Conservation (phyloP, 2,113 vertebrate species). For the Bagarius yarrelli region DNA sequence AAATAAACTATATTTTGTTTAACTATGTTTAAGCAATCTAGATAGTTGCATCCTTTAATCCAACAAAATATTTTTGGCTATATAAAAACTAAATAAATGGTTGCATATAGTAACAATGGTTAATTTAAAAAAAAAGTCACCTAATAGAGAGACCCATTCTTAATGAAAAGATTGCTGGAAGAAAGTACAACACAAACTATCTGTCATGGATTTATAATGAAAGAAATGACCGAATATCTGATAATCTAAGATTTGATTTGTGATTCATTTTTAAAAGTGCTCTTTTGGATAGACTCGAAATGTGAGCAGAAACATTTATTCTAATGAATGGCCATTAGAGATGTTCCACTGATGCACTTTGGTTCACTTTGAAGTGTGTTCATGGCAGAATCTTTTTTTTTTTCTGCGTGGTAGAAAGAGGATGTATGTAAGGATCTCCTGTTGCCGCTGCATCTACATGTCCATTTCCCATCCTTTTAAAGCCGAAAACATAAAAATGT, state of each 20-base stretch:
- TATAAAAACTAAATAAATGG: too few species aligned
- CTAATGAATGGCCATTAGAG: conserved; percentile 32
- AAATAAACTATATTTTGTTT: too few species aligned
- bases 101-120: background rate
- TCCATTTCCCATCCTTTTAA: too few species aligned
- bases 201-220: conserved; percentile 26
- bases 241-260: conserved; percentile 33
- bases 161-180: background rate
- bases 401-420: background rate
- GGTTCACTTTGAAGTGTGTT: conserved; percentile 10
- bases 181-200: background rate
- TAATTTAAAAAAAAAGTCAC: background rate
- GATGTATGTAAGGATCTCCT: background rate
- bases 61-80: too few species aligned
- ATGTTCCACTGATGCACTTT: conserved; percentile 2
- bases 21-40: too few species aligned
- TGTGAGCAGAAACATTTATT: conserved; percentile 21
- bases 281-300: conserved; percentile 27
- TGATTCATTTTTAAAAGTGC: conserved; percentile 24
- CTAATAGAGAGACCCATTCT: background rate
- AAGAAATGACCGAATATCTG: conserved; percentile 31
- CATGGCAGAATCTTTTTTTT: background rate
- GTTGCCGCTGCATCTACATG: background rate
- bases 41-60: too few species aligned
- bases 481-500: background rate